These are phyloP conservation scores for Shinisaurus crocodilurus DNA, from an alignment of 2,113 vertebrate species.

Conservation along the genomic window DNA sequence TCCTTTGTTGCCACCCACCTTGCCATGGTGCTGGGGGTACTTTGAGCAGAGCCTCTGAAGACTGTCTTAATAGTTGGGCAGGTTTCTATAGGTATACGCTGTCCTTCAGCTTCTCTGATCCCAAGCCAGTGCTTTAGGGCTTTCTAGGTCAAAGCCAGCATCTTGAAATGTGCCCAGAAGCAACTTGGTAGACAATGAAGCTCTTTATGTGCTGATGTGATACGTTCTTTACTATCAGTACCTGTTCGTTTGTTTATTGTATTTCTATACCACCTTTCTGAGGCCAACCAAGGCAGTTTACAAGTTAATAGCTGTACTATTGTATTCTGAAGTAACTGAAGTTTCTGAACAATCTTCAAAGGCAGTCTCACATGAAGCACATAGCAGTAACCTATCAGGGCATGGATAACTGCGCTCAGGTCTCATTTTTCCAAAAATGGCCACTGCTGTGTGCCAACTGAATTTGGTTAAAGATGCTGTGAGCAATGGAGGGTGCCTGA, in stretches of 20 bases:
- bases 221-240: neutral
- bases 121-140: neutral
- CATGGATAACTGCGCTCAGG: neutral
- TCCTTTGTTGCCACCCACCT: neutral
- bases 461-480: neutral
- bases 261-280: no score
- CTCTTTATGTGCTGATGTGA: neutral
- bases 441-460: neutral
- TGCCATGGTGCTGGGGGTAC: no score
- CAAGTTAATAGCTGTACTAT: neutral
- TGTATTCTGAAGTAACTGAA: neutral
- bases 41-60: neutral
- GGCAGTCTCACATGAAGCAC: neutral
- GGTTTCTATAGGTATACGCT: neutral
- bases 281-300: no score
- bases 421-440: neutral
- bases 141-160: neutral
- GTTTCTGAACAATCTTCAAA: neutral
- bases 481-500: neutral
- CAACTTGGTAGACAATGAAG: neutral
- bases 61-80: neutral
- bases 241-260: no score
- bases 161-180: neutral
- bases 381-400: neutral
- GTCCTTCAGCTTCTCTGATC: neutral